Conservation (phyloP, 2,888 invertebrate genomes). For the Galerucella pusilla region DNA sequence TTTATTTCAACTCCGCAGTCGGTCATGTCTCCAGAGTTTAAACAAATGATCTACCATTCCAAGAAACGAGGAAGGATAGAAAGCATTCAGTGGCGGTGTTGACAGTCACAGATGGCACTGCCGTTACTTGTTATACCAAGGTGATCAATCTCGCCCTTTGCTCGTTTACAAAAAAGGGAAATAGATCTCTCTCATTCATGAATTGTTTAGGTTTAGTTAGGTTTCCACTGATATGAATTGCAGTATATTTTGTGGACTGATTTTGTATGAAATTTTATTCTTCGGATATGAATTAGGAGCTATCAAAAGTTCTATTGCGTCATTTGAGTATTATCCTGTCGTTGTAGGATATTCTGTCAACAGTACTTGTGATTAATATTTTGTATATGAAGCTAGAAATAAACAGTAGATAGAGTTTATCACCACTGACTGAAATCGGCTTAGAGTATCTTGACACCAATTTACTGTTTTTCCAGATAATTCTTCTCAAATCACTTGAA, state of each 20-base stretch:
- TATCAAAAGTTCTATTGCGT: too few relatives aligned
- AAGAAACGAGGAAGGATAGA: constrained; percentile 43
- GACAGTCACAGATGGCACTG: constrained; percentile 58
- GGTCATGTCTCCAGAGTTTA: neutral
- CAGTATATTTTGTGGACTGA: neutral
- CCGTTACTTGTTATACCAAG: constrained; percentile 49
- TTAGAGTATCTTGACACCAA: too few relatives aligned
- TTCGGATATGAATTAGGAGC: neutral
- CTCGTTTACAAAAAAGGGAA: constrained; percentile 7
- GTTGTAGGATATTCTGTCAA: too few relatives aligned
- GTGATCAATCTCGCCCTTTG: constrained; percentile 52
- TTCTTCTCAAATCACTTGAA: too few relatives aligned
- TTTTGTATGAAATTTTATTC: neutral
- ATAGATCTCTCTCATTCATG: constrained; percentile 5
- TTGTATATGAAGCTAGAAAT: too few relatives aligned
- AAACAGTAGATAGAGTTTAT: too few relatives aligned
- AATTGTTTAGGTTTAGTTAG: neutral
- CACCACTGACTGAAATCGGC: too few relatives aligned
- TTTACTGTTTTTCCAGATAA: too few relatives aligned
- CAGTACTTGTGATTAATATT: too few relatives aligned
- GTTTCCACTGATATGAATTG: neutral
- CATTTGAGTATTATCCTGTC: too few relatives aligned
- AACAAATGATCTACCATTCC: constrained; percentile 19
- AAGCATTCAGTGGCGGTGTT: constrained; percentile 55
- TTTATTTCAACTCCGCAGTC: neutral